Conservation (phyloP, 1,140 invertebrate genomes). For the Conopomorpha cramerella region DNA sequence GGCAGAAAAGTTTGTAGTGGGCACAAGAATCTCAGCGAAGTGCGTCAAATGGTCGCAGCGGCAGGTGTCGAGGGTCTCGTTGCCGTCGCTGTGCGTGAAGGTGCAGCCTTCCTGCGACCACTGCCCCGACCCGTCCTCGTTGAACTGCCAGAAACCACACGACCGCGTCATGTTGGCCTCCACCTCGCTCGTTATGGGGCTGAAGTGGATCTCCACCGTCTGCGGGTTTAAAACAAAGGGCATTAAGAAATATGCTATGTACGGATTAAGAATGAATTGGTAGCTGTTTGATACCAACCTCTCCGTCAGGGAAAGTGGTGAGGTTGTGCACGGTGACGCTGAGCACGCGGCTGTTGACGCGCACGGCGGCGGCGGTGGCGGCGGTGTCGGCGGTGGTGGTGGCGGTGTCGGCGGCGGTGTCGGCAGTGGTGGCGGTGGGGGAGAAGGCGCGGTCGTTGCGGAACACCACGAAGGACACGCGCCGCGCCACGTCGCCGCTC, state of each 20-base stretch:
- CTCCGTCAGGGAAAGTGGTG: constrained; percentile 24
- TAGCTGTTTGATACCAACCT: no score
- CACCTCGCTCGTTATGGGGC: constrained; percentile 13
- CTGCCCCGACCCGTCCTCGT: constrained; percentile 19
- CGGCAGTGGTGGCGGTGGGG: constrained; percentile 1
- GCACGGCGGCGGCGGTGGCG: no score
- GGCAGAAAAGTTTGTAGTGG: constrained; percentile 26
- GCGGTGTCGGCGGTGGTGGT: no score
- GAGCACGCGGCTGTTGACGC: constrained; percentile 41
- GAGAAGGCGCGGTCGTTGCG: constrained; percentile 46
- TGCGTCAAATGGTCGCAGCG: constrained; percentile 55
- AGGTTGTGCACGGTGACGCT: constrained; percentile 39
- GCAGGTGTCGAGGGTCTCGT: constrained; percentile 40
- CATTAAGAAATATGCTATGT: background rate
- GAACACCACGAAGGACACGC: constrained; percentile 52
- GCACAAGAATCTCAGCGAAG: constrained; percentile 52
- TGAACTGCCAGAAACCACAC: constrained; percentile 54
- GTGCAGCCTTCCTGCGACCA: constrained; percentile 49
- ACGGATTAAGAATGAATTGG: background rate
- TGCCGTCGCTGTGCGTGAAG: constrained; percentile 19
- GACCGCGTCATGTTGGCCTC: constrained; percentile 27
- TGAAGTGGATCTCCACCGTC: constrained; percentile 44
- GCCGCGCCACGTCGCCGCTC: constrained; percentile 13
- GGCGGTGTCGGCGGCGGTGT: no score
- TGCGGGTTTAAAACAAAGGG: constrained; percentile 7